Evolutionary conservation across 1,140 invertebrate genomes (phyloP).

Genomic region (Heliconius nattereri): DNA sequence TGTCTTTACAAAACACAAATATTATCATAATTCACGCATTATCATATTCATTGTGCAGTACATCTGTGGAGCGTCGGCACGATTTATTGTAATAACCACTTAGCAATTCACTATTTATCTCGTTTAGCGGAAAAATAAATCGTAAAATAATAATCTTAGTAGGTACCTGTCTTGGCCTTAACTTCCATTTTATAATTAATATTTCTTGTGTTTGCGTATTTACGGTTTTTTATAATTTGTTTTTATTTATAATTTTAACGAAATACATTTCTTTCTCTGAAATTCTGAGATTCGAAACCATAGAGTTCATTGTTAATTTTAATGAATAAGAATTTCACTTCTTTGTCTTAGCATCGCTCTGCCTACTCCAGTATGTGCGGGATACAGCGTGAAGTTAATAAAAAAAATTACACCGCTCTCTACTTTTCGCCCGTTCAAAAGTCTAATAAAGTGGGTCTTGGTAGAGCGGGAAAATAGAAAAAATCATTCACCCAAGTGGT

Average conservation of each 20-base stretch:
- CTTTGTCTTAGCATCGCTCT: background rate
- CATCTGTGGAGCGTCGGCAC: conserved; percentile 29
- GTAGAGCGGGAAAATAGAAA: no score
- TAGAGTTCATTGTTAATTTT: no score
- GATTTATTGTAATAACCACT: conserved; percentile 36
- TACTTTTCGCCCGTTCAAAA: no score
- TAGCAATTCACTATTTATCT: conserved; percentile 31
- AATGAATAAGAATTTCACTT: no score
- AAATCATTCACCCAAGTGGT: background rate
- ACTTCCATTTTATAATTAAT: background rate
- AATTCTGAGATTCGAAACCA: no score
- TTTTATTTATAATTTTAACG: no score
- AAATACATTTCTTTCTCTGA: no score
- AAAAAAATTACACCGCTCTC: no score
- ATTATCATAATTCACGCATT: conserved; percentile 39
- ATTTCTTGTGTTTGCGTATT: background rate
- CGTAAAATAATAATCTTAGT: conserved; percentile 14
- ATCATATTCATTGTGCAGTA: conserved; percentile 25
- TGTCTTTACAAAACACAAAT: conserved; percentile 31
- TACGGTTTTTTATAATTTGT: no score
- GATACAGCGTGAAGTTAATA: background rate
- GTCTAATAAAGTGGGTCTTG: no score
- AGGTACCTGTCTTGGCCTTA: background rate
- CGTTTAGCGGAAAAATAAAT: conserved; percentile 34
- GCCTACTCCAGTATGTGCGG: background rate